These are phyloP conservation scores for Drosophila simulans DNA, from an alignment of 1,140 invertebrate genomes.

Conservation along the genomic window DNA sequence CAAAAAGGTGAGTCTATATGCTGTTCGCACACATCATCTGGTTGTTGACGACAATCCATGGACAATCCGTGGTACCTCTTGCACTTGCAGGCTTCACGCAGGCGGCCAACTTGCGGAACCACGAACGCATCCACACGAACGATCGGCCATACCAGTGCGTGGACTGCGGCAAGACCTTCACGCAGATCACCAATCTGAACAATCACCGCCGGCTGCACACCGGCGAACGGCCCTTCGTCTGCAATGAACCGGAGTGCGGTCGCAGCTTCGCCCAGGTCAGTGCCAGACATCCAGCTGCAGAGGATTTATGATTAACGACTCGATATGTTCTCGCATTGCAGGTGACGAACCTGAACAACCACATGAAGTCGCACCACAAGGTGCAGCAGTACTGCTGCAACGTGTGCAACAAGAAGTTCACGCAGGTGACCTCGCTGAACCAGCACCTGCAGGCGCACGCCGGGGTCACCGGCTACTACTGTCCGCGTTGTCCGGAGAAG, in stretches of 20 bases:
- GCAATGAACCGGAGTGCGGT: conserved; percentile 86
- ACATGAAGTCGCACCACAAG: conserved; percentile 84
- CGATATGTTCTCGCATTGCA: conserved; percentile 7
- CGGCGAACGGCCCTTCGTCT: conserved; percentile 87
- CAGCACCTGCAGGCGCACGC: conserved; percentile 84
- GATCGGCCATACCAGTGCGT: conserved; percentile 87
- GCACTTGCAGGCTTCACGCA: conserved; percentile 86
- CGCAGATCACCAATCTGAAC: conserved; percentile 87
- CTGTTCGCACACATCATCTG: neutral
- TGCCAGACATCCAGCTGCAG: neutral
- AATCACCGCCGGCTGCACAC: conserved; percentile 87
- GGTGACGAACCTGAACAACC: conserved; percentile 84
- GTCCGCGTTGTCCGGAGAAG: conserved; percentile 83
- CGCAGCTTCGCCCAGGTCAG: conserved; percentile 87
- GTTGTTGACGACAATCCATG: neutral
- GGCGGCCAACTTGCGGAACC: conserved; percentile 87
- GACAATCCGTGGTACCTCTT: neutral
- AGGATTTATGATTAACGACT: neutral
- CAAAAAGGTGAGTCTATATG: conserved; percentile 85
- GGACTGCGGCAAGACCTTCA: conserved; percentile 87
- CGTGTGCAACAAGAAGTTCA: conserved; percentile 84
- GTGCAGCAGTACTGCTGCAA: conserved; percentile 84
- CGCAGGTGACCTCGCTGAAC: conserved; percentile 84
- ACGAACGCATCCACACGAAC: conserved; percentile 87
- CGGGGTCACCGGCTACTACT: conserved; percentile 82